A percentile compares a stretch with the other conserved stretches of the same genome.
Conservation (phyloP, 2,113 vertebrate genomes). For the Perccottus glenii region DNA sequence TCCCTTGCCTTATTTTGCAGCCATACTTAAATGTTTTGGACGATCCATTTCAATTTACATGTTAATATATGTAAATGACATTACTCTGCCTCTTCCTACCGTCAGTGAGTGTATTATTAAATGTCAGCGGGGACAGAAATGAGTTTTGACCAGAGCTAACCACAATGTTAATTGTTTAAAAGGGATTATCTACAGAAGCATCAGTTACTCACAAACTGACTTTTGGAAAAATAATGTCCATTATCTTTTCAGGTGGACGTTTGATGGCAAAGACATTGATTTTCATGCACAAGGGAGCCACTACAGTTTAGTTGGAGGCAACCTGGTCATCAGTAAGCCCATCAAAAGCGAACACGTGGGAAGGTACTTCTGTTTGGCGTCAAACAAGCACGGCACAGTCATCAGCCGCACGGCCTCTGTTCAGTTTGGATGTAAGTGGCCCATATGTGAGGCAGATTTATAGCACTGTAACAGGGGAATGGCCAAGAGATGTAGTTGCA, state of each 20-base stretch:
- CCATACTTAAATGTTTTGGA: constrained; percentile 32
- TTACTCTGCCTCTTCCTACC: constrained; percentile 34
- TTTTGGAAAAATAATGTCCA: not conserved
- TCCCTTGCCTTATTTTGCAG: constrained; percentile 31
- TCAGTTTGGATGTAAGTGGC: constrained; percentile 92
- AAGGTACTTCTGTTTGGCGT: constrained; percentile 87
- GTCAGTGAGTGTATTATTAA: constrained; percentile 33
- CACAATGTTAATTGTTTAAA: constrained; percentile 2
- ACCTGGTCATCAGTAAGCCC: constrained; percentile 89
- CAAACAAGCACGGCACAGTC: constrained; percentile 88
- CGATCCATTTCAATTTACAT: constrained; percentile 58
- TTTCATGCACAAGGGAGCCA: constrained; percentile 75
- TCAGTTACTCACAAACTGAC: not conserved
- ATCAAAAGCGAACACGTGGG: constrained; percentile 86
- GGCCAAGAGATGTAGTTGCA: constrained; percentile 17
- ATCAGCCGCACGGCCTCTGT: constrained; percentile 88
- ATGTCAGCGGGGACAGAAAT: constrained; percentile 44
- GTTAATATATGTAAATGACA: constrained; percentile 62
- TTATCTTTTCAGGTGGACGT: constrained; percentile 84
- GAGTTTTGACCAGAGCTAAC: constrained; percentile 31
- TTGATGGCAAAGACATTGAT: constrained; percentile 84
- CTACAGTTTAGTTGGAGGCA: constrained; percentile 89
- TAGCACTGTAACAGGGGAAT: constrained; percentile 1
- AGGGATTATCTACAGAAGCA: constrained; percentile 11
- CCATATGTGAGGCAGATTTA: not conserved